phyloP scores from a whole-genome alignment of 2,113 vertebrate genomes.

The Sorex araneus region DNA sequence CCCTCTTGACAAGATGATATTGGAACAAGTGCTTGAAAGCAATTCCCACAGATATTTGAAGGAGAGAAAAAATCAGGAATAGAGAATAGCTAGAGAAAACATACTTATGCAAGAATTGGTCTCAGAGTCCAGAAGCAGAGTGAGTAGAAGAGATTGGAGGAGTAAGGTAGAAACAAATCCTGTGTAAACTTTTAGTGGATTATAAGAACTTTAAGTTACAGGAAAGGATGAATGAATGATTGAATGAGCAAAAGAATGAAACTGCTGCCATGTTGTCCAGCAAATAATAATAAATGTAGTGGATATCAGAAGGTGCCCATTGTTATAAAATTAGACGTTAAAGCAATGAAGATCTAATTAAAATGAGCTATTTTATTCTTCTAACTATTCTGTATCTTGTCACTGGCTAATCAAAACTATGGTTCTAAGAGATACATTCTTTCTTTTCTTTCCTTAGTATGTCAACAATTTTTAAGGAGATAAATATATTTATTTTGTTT shows the following conservation, averaged over 20 bases:
- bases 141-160: not conserved
- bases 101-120: not conserved
- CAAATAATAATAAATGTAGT: conserved; percentile 45
- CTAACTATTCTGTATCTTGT: conserved; percentile 48
- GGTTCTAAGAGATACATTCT: conserved; percentile 43
- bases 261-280: not conserved
- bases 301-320: not conserved
- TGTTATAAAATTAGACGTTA: too few relatives aligned
- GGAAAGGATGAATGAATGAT: not conserved
- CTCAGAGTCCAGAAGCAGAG: fast-evolving
- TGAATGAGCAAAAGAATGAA: conserved; percentile 1
- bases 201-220: not conserved
- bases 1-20: not conserved
- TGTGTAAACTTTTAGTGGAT: fast-evolving
- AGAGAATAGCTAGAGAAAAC: not conserved
- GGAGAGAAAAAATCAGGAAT: not conserved
- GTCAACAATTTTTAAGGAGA: not conserved
- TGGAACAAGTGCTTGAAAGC: not conserved
- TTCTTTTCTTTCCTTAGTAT: not conserved
- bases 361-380: not conserved
- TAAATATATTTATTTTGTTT: not conserved
- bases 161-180: not conserved
- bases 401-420: conserved; percentile 50
- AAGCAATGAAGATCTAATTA: too few relatives aligned
- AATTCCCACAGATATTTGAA: not conserved